A percentile compares a stretch with the other conserved stretches of the same genome.
phyloP scores from a whole-genome alignment of 1,140 invertebrate species.

The Planococcus citri region DNA sequence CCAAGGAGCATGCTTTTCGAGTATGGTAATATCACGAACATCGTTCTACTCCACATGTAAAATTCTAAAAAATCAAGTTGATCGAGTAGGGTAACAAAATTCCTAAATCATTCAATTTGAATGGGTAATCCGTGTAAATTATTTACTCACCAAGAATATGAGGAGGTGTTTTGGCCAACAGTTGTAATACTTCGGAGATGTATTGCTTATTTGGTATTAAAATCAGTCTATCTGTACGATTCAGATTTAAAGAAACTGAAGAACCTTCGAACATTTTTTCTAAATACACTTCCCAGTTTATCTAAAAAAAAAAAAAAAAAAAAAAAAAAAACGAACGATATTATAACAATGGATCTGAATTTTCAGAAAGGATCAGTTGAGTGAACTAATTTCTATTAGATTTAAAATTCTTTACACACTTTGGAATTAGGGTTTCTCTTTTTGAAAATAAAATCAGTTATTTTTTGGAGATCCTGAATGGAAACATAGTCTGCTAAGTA shows the following conservation, averaged over 20 bases:
- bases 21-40: neutral
- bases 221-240: neutral
- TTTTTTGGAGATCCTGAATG: neutral
- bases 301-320: no score
- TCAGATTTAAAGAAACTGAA: neutral
- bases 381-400: no score
- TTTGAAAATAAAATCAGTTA: neutral
- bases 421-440: neutral
- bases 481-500: neutral
- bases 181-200: neutral
- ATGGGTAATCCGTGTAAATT: no score
- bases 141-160: neutral
- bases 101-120: no score
- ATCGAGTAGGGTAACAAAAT: no score
- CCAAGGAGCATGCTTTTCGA: neutral
- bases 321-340: no score
- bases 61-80: neutral
- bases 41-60: neutral
- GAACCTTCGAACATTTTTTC: neutral
- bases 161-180: neutral
- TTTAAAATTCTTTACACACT: no score
- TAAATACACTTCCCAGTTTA: neutral
- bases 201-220: neutral
- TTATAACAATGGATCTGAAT: no score
- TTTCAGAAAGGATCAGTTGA: no score